Percentiles rank a stretch among this genome's conserved stretches.
These are phyloP conservation scores for Glaucidium brasilianum DNA, from an alignment of 2,113 vertebrate genomes.

Conservation along the genomic window DNA sequence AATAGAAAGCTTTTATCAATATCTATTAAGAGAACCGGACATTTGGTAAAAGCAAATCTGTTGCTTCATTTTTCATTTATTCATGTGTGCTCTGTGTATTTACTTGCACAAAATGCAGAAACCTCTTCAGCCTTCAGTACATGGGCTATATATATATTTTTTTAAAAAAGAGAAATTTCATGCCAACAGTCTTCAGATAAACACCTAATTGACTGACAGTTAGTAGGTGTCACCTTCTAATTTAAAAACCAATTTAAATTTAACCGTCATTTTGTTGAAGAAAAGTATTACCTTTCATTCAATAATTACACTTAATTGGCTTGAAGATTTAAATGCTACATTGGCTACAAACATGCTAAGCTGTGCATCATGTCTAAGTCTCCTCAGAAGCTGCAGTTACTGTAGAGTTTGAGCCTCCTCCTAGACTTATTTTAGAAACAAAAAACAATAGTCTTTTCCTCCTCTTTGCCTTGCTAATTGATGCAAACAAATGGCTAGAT, in stretches of 20 bases:
- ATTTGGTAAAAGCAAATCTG: not conserved
- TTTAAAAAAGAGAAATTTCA: not conserved
- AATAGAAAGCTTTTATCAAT: not conserved
- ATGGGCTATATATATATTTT: not conserved
- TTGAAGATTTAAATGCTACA: constrained; percentile 47
- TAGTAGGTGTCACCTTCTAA: constrained; percentile 67
- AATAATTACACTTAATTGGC: constrained; percentile 69
- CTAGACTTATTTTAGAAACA: not conserved
- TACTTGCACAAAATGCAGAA: not conserved
- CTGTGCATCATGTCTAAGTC: constrained; percentile 11
- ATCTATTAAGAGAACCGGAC: not conserved
- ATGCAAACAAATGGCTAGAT: not conserved
- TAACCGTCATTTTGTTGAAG: constrained; percentile 37
- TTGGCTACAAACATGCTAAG: constrained; percentile 61
- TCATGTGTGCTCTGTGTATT: not conserved
- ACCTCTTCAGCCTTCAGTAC: not conserved
- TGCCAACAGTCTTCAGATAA: constrained; percentile 39
- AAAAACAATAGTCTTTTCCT: not conserved
- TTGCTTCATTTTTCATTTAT: not conserved
- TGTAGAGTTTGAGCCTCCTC: not conserved
- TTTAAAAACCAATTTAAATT: constrained; percentile 64
- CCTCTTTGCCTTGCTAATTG: not conserved
- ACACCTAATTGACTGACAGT: constrained; percentile 62
- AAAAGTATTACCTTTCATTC: constrained; percentile 61
- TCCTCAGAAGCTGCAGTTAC: not conserved